phyloP scores from a whole-genome alignment of 2,797 vertebrate genomes.

The Sphenopsis melanotis region DNA sequence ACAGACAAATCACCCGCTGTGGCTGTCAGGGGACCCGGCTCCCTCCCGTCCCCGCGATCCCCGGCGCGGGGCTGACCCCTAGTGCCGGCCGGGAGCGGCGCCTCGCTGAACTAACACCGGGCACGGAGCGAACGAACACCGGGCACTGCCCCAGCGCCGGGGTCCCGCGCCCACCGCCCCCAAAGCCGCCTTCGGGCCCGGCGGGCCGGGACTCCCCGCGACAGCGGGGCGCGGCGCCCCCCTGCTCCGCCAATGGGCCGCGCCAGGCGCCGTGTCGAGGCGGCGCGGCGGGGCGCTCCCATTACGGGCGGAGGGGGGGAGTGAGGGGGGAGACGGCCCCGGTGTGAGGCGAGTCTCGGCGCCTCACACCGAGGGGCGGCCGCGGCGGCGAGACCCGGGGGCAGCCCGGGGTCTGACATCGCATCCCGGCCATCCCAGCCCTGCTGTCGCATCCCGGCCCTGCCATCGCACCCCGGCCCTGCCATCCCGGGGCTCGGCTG shows the following conservation, averaged over 20 bases:
- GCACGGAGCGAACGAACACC: not conserved
- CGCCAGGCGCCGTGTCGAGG: not conserved
- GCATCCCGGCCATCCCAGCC: not conserved
- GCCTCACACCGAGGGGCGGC: not conserved
- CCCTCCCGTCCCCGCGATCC: not conserved
- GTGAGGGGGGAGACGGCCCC: rapidly evolving
- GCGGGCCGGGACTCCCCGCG: not conserved
- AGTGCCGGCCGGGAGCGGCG: not conserved
- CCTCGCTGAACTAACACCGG: not conserved
- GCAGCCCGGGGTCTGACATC: not conserved
- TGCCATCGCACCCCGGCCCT: not conserved
- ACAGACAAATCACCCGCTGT: rapidly evolving
- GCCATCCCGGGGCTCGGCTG: not conserved
- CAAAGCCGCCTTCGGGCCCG: not conserved
- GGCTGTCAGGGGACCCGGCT: rapidly evolving
- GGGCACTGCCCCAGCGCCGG: not conserved
- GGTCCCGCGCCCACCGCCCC: not conserved
- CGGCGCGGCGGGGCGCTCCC: not conserved
- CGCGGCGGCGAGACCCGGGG: not conserved
- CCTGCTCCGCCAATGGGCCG: not conserved
- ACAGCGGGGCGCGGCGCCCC: no score
- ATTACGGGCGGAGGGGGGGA: not conserved
- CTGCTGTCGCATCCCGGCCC: not conserved
- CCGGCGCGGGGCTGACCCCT: conserved; percentile 22
- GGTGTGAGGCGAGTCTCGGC: not conserved